Evolutionary conservation across 2,113 vertebrate genomes (phyloP).

Genomic region (Cyprinodon brontotheroides): DNA sequence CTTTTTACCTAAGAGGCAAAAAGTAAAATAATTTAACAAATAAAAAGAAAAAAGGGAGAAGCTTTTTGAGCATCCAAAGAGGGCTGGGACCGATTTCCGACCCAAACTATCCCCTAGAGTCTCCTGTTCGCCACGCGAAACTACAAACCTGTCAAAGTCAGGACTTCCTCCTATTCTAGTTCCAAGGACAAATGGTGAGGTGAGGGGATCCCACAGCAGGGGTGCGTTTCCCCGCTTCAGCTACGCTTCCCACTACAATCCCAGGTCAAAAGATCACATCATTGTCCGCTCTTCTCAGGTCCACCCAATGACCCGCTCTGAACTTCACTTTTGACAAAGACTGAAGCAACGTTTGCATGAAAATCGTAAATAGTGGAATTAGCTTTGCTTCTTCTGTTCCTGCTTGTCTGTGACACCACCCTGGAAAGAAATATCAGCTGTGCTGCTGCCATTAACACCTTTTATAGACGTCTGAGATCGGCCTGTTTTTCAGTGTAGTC

Average conservation of each 20-base stretch:
- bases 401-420: too few species aligned
- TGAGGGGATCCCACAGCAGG: slow-evolving; percentile 82
- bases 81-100: slow-evolving; percentile 58
- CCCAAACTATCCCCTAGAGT: slow-evolving; percentile 73
- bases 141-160: slow-evolving; percentile 94
- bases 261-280: slow-evolving; percentile 61
- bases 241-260: slow-evolving; percentile 66
- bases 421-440: too few species aligned
- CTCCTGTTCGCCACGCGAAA: slow-evolving; percentile 85
- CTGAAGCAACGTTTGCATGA: not conserved
- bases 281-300: slow-evolving; percentile 52
- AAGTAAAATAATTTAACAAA: not conserved
- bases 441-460: too few species aligned
- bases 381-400: too few species aligned
- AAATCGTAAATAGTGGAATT: too few species aligned
- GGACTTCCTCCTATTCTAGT: slow-evolving; percentile 97
- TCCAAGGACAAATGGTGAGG: slow-evolving; percentile 85
- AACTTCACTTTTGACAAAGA: slow-evolving; percentile 7
- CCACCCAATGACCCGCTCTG: slow-evolving; percentile 46
- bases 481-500: too few species aligned
- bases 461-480: too few species aligned
- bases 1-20: slow-evolving; percentile 11
- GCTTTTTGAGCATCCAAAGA: slow-evolving; percentile 16
- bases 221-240: slow-evolving; percentile 63
- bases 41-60: slow-evolving; percentile 17